Evolutionary conservation across 1,140 invertebrate species (phyloP), one percentile per base, ranked within the genome.

Genomic region (Forficula auricularia): DNA sequence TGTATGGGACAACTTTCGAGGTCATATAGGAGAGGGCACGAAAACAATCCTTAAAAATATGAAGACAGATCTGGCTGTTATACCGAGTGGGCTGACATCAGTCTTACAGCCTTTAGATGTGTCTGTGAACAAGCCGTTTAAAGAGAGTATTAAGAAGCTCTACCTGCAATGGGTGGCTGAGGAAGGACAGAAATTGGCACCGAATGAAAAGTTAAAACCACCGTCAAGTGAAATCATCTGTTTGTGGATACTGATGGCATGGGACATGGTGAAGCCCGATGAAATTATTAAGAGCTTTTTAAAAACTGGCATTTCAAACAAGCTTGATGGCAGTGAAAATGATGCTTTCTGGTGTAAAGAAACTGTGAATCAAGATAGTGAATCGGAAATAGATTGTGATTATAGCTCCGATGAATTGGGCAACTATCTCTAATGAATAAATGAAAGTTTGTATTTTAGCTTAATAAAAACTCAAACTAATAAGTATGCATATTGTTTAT

Each of bases 11-110:
- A 18, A n/a, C 8, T 47, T 47, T 22, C 16, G 34, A 30, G 38
- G 40, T 8, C 44, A 49, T 36, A n/a, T n/a, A n/a, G n/a, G n/a
- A n/a, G n/a, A 12, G 31, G n/a, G 41, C 38, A 19, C 30, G 41
- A 40, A 19, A 15, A 32, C n/a, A 8, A 19, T 7, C n/a, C 19
- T 47, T 15, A 16, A 40, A 39, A 31, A 40, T 19, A 0, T 16
- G 19, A 49, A 46, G 13, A 40, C 47, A 10, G 45, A 49, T 32
- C 20, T 47, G 13, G 39, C 44, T 22, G 31, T 43, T 19, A 47
- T 55, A 8, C 52, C 54, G 3, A 51, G 44, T 19, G 51, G 50
- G 3, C 43, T 54, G 27, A 58, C 50, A 10, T 38, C 32, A 3
- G 42, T 50, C 15, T 39, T 59, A 2, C 57, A 61, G 32, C 51